Evolutionary conservation across 35 echinoderm and acorn worm species (phyloP), one percentile per base, ranked within the genome.

Genomic region (Ophiothrix spiculata): DNA sequence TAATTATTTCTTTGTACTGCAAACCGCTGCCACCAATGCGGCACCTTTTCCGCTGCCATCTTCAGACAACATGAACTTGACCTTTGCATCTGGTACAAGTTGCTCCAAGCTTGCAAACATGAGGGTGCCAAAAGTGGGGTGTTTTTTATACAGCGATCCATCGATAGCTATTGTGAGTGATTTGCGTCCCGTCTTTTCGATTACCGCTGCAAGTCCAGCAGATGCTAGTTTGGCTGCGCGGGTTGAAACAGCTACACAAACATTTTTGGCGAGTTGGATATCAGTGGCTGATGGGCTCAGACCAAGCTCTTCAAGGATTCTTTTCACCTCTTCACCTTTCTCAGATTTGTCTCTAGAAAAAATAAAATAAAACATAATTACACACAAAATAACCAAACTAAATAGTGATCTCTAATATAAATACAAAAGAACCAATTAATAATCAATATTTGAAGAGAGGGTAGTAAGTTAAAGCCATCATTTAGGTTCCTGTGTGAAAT

Each of bases 1-100:
- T n/a, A n/a, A n/a, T n/a, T n/a, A n/a, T n/a, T n/a, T n/a, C n/a
- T n/a, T n/a, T n/a, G n/a, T n/a, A n/a, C n/a, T 6, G 60, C 60
- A 69, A 25, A 99, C 96, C 21, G 96, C 96, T 35, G 96, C 96
- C 0, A 99, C 89, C 14, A 99, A 69, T 8, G 96, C 96, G 8
- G 96, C 96, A 0, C 96, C 96, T 83, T 99, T 99, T 12, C 96
- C 96, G 38, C 96, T 99, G 28, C 96, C 96, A 76, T 99, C 96
- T 76, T 99, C 96, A 10, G 96, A 99, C 13, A 99, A 34, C 92
- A 94, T 92, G 63, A 94, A 91, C n/a, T 90, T 85, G 45, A 99
- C 92, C 37, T 78, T 84, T 13, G 79, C 82, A 6, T 81, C 84
- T 16, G 96, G 96, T 13, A 93, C 96, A 33, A 99, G 76, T 41